Evolutionary conservation across 2,797 vertebrate species (phyloP), one percentile per base, ranked within the genome.

Genomic region (Toxotes lorentzi): DNA sequence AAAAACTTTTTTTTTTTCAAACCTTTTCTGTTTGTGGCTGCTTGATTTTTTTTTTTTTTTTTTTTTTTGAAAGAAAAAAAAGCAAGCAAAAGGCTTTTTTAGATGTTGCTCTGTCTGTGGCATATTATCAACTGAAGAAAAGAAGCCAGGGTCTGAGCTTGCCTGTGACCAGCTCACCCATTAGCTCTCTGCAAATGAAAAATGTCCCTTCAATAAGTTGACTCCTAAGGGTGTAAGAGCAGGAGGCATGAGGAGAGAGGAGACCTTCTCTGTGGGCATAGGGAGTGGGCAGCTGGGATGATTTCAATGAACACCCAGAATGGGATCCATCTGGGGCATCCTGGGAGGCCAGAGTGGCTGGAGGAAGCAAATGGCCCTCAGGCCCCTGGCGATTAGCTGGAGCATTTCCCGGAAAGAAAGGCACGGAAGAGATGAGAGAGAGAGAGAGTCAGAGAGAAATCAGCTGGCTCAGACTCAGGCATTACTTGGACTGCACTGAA

Each of bases 281-380:
- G 67, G 34, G 70, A 79, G 47, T 27, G 62, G 73, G 74, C 81
- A 81, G 77, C 75, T 82, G 77, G 84, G 76, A 79, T 70, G 47
- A 83, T 79, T 88, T 84, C 86, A 87, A 70, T 87, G 85, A 91
- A 86, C 63, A 80, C 78, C 76, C 81, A 86, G 69, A 86, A 83
- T 70, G 73, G 70, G 65, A 85, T 91, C 88, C 85, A 86, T 91
- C 82, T 88, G 86, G 72, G 79, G 81, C 30, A n/a, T 83, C 79
- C 83, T 88, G 73, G 80, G 85, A 86, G 86, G 82, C 82, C 78
- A 78, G 81, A 82, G 82, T 82, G 73, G 78, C 86, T 84, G 66
- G 61, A 88, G 81, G 86, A 91, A 79, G 82, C 76, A 88, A 90
- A 92, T 83, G 82, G 79, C 78, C 78, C 73, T 66, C 74, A 73